phyloP scores from a whole-genome alignment of 23 tunicate species.

The Diplosoma virens region DNA sequence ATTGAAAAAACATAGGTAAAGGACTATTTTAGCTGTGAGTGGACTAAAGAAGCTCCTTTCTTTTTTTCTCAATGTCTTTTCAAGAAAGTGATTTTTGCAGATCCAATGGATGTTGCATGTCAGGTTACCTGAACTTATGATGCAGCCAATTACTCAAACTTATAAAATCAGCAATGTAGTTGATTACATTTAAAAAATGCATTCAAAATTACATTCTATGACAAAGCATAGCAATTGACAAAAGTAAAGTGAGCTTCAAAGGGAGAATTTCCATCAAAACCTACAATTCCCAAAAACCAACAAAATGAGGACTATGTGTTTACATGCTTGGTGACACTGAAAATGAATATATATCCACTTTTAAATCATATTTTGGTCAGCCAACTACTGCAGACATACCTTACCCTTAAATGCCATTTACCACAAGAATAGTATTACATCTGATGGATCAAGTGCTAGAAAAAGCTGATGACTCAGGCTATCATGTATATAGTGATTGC shows the following conservation, averaged over 20 bases:
- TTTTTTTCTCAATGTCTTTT: not conserved
- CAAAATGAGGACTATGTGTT: not conserved
- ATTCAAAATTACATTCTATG: too few relatives aligned
- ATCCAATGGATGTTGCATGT: not conserved
- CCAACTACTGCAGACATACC: not conserved
- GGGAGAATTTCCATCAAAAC: not conserved
- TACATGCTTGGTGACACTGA: not conserved
- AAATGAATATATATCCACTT: not conserved
- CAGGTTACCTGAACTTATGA: not conserved
- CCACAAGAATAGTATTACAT: not conserved
- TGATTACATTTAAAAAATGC: not conserved
- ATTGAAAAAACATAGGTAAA: too few relatives aligned
- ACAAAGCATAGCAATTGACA: not conserved
- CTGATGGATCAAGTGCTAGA: not conserved
- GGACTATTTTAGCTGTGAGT: too few relatives aligned
- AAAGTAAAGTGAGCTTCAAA: not conserved
- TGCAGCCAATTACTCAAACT: not conserved
- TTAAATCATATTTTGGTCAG: not conserved
- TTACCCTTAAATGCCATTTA: too few relatives aligned
- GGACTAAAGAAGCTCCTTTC: not conserved
- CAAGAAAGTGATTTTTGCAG: not conserved
- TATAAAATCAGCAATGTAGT: not conserved
- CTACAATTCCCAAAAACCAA: slow-evolving; percentile 9
- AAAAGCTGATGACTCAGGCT: not conserved
- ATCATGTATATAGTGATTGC: not conserved